Evolutionary conservation across 2,888 invertebrate genomes (phyloP), one percentile per base, ranked within the genome.

Genomic region (Temnothorax rugatulus): DNA sequence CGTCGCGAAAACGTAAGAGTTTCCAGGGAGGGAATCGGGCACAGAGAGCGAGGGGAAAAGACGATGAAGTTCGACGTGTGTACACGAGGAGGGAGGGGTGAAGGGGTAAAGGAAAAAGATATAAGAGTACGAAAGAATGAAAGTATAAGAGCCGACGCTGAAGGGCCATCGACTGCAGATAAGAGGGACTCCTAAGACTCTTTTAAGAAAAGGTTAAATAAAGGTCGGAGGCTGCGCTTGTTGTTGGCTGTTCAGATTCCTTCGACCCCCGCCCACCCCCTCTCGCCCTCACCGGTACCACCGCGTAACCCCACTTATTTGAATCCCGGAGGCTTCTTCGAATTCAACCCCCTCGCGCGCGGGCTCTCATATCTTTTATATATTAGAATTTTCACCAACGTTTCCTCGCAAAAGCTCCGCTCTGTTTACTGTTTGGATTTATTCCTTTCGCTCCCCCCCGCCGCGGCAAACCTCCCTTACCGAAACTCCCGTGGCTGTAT

Each of bases 241-340:
- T 91, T 95, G 95, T 95, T 95, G 93, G 94, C 94, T 93, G 94
- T 95, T 94, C 94, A 93, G 95, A 95, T 94, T 94, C 93, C 93
- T 92, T 92, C 91, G 88, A 91, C 87, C 90, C 91, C 90, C 88
- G 84, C 84, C 77, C 86, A 84, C 81, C 88, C 84, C 82, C 81
- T 83, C 50, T 59, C 61, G 34, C 38, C 57, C 52, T 57, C 57
- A 18, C 25, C 63, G 66, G 52, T 50, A 54, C 77, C 76, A 63
- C 34, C 82, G 54, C 74, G 85, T 90, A 87, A 88, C 91, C 88
- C 90, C 91, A 89, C 92, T 92, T 92, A 94, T 94, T 94, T 92
- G 92, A 94, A 93, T 93, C 92, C 88, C 86, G 89, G 87, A 89
- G 90, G 91, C 88, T 91, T 87, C 89, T 88, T 90, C 90, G 92